Base-by-base conservation (phyloP, 2,113 vertebrate genomes). In the Ifrita kowaldi region DNA sequence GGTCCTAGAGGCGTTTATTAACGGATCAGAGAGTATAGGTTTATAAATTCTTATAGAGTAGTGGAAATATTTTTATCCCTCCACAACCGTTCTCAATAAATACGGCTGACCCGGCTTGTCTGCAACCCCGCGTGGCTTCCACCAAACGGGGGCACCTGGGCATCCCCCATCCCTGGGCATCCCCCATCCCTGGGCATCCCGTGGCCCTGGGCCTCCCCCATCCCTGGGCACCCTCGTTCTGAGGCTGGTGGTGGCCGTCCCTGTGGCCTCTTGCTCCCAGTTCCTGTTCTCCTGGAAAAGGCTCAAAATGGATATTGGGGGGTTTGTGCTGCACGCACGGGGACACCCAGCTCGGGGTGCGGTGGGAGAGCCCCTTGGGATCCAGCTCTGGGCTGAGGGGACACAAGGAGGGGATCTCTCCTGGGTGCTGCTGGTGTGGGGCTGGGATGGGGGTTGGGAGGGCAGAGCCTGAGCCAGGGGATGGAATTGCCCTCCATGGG, bases 11-110 rank as follows among this genome's bases (percentile, higher is more conserved):
- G 78, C 24, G 16, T 96, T 94, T 94, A 69, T 78, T 92, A 83
- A 94, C 4, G 39, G 69, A 84, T 39, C 90, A 70, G 84, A 96
- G 95, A 95, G 60, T 86, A 37, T 91, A 94, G 81, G 96, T 95
- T 97, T 97, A 83, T 96, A 97, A 87, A 92, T 95, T 95, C 87
- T 87, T 84, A 90, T 53, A 83, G 90, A 93, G 87, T 90, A 89
- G 94, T 95, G 87, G 91, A 97, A 95, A 94, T 97, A 96, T 97
- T 97, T 97, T 97, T 97, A 92, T 83, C 95, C 95, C 87, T 96
- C 97, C 91, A 96, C 93, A 93, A 80, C 44, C 0, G 14, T 94
- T 96, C 96, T 93, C 80, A 95, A 97, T 97, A 97, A 97, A 97
- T 88, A 60, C 1, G 1, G 89, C 96, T 97, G 88, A 95, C 92